Evolutionary conservation across 1,140 invertebrate species (phyloP).

Genomic region (Heliconius hewitsoni): DNA sequence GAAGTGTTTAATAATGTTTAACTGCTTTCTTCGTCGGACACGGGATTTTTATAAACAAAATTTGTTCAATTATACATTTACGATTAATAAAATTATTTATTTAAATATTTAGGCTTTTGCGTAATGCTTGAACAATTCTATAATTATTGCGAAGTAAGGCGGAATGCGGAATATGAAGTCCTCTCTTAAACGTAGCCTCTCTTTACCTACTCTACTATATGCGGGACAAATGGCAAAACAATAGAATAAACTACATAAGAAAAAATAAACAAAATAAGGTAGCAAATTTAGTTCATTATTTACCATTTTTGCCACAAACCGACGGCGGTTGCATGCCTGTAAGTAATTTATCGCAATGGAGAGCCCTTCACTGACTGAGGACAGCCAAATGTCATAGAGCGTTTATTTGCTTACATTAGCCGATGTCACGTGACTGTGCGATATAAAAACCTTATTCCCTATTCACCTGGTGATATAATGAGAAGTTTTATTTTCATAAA

Average conservation of each 20-base stretch:
- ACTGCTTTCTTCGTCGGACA: conserved; percentile 34
- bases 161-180: too few species aligned
- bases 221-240: not conserved
- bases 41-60: not conserved
- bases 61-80: not conserved
- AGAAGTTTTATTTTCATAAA: conserved; percentile 13
- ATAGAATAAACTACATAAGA: not conserved
- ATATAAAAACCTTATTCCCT: conserved; percentile 8
- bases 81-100: not conserved
- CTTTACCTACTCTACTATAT: not conserved
- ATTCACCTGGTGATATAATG: conserved; percentile 6
- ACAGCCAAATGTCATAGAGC: conserved; percentile 73
- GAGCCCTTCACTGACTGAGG: conserved; percentile 73
- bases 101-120: not conserved
- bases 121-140: too few species aligned
- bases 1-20: conserved; percentile 54
- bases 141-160: too few species aligned
- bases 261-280: not conserved
- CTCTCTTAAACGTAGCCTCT: not conserved
- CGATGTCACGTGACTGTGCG: conserved; percentile 52
- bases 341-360: conserved; percentile 65
- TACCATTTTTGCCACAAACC: conserved; percentile 55
- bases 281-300: not conserved
- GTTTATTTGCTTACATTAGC: conserved; percentile 68
- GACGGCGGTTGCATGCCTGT: conserved; percentile 62